Base-by-base conservation (phyloP, 2,797 vertebrate genomes). In the Poecilia gillii region DNA sequence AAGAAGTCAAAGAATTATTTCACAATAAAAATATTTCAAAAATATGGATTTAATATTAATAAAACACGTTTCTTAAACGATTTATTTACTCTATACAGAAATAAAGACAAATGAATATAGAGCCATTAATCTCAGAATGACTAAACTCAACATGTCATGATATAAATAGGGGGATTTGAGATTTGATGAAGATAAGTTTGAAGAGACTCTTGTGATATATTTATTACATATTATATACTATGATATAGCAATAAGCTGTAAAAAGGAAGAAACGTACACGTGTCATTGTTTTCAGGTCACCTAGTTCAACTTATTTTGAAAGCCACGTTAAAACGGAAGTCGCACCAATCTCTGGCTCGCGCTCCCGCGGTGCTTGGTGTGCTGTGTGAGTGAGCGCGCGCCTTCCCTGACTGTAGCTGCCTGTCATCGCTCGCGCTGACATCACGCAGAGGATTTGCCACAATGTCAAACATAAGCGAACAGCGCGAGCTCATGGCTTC, bases 401-500 rank as follows among this genome's bases (percentile, higher is more conserved):
- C 83, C 43, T 28, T 33, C 84, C 82, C 88, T 79, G 73, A 46
- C 78, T 2, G 73, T 77, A 76, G 83, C 88, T 59, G 90, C 86
- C 87, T 78, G 91, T 92, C 89, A 86, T 74, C 87, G 77, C 49
- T 74, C 71, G 70, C 25, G 84, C 85, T 90, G 91, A 91, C 89
- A 81, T 91, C 91, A 89, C 87, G 13, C 89, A 6, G 84, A 83
- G 90, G 93, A 92, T 91, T 88, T 43, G 82, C 84, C 16, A 94
- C 94, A 91, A 95, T 95, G 94, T 94, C 94, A 93, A 88, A 88
- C 82, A 81, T 73, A 53, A 73, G 62, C 55, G 71, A 25, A 77
- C 89, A 77, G 88, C 83, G 85, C 90, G 83, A 89, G 91, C 88
- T 89, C 90, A 83, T 33, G 93, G 87, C 88, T 88, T 87, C 82